phyloP scores from a whole-genome alignment of 1,140 invertebrate genomes.

The Galendromus occidentalis region DNA sequence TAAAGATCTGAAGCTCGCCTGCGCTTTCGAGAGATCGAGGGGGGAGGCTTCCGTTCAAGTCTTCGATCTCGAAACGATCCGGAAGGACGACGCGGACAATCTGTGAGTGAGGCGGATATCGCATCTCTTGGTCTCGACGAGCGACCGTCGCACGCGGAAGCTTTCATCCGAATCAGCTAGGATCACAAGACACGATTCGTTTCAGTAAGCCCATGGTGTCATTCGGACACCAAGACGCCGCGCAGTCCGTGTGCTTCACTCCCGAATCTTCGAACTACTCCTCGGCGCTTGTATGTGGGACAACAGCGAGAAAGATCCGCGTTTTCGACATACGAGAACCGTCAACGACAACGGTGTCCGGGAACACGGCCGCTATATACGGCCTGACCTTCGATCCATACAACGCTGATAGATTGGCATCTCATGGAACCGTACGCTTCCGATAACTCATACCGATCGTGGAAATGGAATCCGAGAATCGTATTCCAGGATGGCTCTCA shows the following conservation, averaged over 20 bases:
- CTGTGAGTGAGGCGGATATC: no score
- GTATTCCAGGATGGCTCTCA: not conserved
- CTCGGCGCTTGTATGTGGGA: not conserved
- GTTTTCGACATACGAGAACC: not conserved
- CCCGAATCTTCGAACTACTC: not conserved
- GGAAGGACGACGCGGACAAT: no score
- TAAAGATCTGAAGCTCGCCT: not conserved
- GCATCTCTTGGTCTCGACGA: no score
- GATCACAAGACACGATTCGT: not conserved
- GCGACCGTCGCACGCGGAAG: no score
- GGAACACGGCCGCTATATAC: not conserved
- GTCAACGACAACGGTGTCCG: not conserved
- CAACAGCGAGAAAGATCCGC: not conserved
- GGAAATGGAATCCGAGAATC: not conserved
- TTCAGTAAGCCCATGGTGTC: not conserved
- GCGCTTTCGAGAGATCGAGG: not conserved
- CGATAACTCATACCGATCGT: not conserved
- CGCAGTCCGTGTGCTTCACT: not conserved
- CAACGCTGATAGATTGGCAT: not conserved
- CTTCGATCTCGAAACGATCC: not conserved
- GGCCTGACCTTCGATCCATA: slow-evolving; percentile 2
- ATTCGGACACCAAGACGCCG: not conserved
- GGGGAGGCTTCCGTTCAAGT: not conserved
- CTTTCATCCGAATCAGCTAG: no score
- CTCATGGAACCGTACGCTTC: not conserved